Evolutionary conservation across 2,888 invertebrate genomes (phyloP).

Genomic region (Odontomyia ornata): DNA sequence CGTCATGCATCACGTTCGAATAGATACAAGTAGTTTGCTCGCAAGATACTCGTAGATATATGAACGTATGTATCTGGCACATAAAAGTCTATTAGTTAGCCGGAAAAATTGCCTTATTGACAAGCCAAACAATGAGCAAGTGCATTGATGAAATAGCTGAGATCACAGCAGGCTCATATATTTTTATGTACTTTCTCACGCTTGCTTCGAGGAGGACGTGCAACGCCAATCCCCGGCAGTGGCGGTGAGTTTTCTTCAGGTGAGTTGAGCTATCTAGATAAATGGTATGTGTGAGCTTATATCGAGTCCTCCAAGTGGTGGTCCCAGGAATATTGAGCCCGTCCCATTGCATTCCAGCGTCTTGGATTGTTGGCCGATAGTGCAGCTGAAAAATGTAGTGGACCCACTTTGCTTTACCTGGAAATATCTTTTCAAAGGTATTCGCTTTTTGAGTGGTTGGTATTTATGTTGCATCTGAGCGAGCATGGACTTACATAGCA

Average conservation of each 20-base stretch:
- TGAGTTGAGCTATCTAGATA: background rate
- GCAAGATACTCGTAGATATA: background rate
- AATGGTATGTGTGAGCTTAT: background rate
- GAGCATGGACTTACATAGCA: background rate
- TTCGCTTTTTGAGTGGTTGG: slow-evolving; percentile 18
- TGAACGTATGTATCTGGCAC: background rate
- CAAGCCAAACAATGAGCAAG: slow-evolving; percentile 38
- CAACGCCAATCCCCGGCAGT: background rate
- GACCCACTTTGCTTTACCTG: background rate
- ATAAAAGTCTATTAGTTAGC: background rate
- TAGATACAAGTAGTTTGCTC: background rate
- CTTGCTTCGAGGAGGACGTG: slow-evolving; percentile 21
- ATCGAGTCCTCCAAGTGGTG: slow-evolving; percentile 18
- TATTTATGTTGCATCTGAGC: slow-evolving; percentile 17
- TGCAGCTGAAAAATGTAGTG: background rate
- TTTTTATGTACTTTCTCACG: slow-evolving; percentile 43
- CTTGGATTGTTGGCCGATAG: background rate
- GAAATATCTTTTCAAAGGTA: slow-evolving; percentile 14
- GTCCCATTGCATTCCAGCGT: slow-evolving; percentile 3
- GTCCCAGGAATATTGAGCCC: slow-evolving; percentile 14
- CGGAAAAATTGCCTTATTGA: slow-evolving; percentile 37
- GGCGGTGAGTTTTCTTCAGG: slow-evolving; percentile 24
- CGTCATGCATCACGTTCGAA: background rate
- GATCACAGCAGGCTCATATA: background rate
- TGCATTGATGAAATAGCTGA: slow-evolving; percentile 37